Evolutionary conservation across 2,113 vertebrate genomes (phyloP), one percentile per base, ranked within the genome.

Genomic region (Pedetes capensis): DNA sequence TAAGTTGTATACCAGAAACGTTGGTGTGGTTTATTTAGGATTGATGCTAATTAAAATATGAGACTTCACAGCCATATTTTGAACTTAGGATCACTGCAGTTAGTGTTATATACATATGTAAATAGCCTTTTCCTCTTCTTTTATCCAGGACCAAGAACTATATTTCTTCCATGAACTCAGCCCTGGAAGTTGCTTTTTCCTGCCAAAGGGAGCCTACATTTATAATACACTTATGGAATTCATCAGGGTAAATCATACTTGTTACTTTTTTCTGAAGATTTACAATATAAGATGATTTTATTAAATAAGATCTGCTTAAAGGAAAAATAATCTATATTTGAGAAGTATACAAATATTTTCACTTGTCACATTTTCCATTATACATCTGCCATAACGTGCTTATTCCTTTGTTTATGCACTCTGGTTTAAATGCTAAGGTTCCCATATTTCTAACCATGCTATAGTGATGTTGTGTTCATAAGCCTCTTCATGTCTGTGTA

Each of bases 131-230:
- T 94, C 94, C 91, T 97, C 64, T 61, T 96, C 8, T 80, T 64
- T 57, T 34, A 85, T 91, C n/a, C 95, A 99, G 99, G 99, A 99
- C 88, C 99, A 99, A 97, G 99, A 99, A 88, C 98, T 99, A 3
- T 99, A 99, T 98, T 99, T 99, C 98, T 99, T 99, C 96, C 99
- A 99, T 93, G 99, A 99, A 78, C 98, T 99, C 95, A 99, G 99
- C 97, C 99, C 99, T 74, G 99, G 99, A 80, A 99, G 99, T 98
- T 99, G 99, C 97, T 99, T 99, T 96, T 99, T 99, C 98, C 97
- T 99, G 96, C 99, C 99, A 0, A 99, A 99, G 92, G 99, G 99
- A 95, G 98, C 99, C 66, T 99, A 99, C 96, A 98, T 99, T 98
- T 99, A 99, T 98, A 99, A 99, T 95, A 98, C 98, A 0, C 98